These are phyloP conservation scores for Enteromius afrohamiltoni DNA, from an alignment of 2,797 vertebrate genomes.

Conservation along the genomic window DNA sequence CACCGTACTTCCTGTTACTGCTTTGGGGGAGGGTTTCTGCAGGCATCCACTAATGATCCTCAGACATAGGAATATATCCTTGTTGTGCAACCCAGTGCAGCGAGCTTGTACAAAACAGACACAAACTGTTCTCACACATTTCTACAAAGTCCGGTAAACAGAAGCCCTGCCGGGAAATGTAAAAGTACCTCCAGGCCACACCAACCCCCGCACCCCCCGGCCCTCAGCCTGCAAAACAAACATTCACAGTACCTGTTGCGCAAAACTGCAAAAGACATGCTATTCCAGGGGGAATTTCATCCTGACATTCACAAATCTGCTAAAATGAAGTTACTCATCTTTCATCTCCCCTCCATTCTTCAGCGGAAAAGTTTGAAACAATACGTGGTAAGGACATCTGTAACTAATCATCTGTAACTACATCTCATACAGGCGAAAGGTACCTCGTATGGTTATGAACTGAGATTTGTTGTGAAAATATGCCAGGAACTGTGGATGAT, in stretches of 20 bases:
- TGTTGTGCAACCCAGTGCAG: background rate
- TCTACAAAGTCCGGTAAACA: slow-evolving; percentile 32
- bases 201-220: background rate
- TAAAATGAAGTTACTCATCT: slow-evolving; percentile 24
- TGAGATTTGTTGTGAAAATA: background rate
- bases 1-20: slow-evolving; percentile 62
- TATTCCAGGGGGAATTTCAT: slow-evolving; percentile 22
- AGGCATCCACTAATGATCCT: slow-evolving; percentile 54
- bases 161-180: slow-evolving; percentile 26
- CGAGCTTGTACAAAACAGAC: slow-evolving; percentile 6
- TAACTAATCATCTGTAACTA: slow-evolving; percentile 37
- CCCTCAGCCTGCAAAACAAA: slow-evolving; percentile 34
- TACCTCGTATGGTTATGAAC: background rate
- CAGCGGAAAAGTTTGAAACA: slow-evolving; percentile 37
- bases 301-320: slow-evolving; percentile 26
- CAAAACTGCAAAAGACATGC: slow-evolving; percentile 25
- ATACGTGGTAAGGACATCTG: slow-evolving; percentile 52
- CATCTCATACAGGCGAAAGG: background rate
- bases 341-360: slow-evolving; percentile 1
- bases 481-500: background rate
- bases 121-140: slow-evolving; percentile 18
- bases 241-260: slow-evolving; percentile 29
- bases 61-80: slow-evolving; percentile 7
- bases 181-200: slow-evolving; percentile 5
- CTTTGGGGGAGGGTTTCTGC: background rate